phyloP scores from a whole-genome alignment of 2,888 invertebrate genomes.

The Crepidodera aurea region DNA sequence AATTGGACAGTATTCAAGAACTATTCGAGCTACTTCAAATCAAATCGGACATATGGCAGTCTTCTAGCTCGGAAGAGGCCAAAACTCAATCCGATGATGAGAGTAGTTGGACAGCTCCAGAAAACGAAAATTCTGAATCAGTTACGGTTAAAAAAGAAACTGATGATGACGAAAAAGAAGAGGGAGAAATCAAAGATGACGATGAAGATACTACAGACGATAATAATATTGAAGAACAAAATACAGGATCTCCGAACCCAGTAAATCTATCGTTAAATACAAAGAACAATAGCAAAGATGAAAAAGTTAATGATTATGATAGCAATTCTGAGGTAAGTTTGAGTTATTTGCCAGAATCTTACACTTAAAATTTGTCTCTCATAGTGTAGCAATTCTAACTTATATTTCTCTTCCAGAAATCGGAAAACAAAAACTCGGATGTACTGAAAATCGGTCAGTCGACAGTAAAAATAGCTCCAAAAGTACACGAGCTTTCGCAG shows the following conservation, averaged over 20 bases:
- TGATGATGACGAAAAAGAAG: conserved; percentile 64
- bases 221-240: conserved; percentile 63
- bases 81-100: conserved; percentile 55
- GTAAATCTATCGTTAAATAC: conserved; percentile 78
- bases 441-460: conserved; percentile 69
- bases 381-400: no score
- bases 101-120: conserved; percentile 64
- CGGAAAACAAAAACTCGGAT: conserved; percentile 58
- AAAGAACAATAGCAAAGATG: conserved; percentile 62
- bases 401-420: conserved; percentile 47
- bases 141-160: conserved; percentile 52
- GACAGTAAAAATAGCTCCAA: conserved; percentile 68
- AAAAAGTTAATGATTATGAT: conserved; percentile 50
- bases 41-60: conserved; percentile 81
- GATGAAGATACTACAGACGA: conserved; percentile 57
- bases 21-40: conserved; percentile 84
- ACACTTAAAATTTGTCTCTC: no score
- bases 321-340: conserved; percentile 50
- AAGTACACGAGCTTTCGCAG: conserved; percentile 65
- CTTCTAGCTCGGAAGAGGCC: conserved; percentile 56
- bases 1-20: conserved; percentile 84
- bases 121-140: conserved; percentile 50
- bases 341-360: no score
- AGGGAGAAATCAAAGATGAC: conserved; percentile 62
- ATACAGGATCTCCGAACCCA: conserved; percentile 81